Evolutionary conservation across 2,888 invertebrate genomes (phyloP), one percentile per base, ranked within the genome.

Genomic region (Diplolepis rosae): DNA sequence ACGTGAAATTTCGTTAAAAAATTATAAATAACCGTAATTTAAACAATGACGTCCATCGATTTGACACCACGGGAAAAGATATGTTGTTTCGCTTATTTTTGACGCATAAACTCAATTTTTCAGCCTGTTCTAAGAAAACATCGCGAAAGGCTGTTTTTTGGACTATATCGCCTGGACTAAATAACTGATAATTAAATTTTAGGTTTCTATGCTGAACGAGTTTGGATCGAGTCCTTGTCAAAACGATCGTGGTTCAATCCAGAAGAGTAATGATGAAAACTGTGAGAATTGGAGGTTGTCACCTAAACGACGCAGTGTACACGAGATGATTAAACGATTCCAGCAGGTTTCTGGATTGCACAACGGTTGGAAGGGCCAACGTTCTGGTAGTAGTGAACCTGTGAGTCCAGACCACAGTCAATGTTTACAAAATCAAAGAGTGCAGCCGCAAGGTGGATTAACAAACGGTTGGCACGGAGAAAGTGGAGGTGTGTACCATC

Each of bases 261-360:
- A 76, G 42, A 83, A 80, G 69, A 79, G 75, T 24, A 69, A 71
- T 66, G 82, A 83, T 28, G 82, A 82, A 35, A 79, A 75, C 69
- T 74, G 75, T 13, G 80, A 74, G 22, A 79, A 77, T 11, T 85
- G 85, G 84, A 81, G 78, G n/a, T 61, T 70, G 18, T 77, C 82
- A 4, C 82, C 85, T 3, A 83, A 83, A 28, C 79, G 88, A 2
- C 79, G 85, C 35, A 88, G 87, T 71, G 89, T 89, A 13, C 89
- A 89, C 70, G 89, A 89, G 75, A 89, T 89, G 82, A 88, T 89
- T 65, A 86, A 88, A 50, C 82, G 86, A 65, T 87, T 88, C 79
- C 88, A 88, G 67, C 83, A 86, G 77, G 83, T 85, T 72, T 85
- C 86, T 66, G 83, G 84, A 65, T 82, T 84, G 79, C 85, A 85